phyloP scores from a whole-genome alignment of 2,797 vertebrate genomes.

The Mallotus villosus region DNA sequence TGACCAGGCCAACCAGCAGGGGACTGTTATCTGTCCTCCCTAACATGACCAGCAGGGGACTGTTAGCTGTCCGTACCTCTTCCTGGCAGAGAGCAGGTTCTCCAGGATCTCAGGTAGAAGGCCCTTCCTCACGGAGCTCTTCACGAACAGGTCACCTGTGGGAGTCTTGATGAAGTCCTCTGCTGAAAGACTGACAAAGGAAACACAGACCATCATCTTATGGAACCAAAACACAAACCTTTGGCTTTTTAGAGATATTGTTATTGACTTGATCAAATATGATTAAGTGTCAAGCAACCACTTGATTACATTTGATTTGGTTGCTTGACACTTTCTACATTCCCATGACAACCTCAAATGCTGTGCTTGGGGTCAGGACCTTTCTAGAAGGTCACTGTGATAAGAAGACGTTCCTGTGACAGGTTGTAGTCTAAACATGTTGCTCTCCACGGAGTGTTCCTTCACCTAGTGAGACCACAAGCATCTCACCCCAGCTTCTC shows the following conservation, averaged over 20 bases:
- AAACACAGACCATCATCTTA: background rate
- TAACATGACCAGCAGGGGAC: too few species aligned
- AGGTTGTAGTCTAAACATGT: too few species aligned
- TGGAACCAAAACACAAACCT: too few species aligned
- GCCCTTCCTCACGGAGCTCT: slow-evolving; percentile 84
- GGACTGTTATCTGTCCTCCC: too few species aligned
- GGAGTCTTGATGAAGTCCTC: slow-evolving; percentile 91
- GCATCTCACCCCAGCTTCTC: slow-evolving; percentile 75
- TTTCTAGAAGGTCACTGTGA: background rate
- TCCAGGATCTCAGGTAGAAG: slow-evolving; percentile 92
- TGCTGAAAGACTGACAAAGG: slow-evolving; percentile 70
- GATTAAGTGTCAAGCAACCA: too few species aligned
- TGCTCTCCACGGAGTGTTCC: background rate
- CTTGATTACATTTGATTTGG: too few species aligned
- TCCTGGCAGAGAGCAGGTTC: slow-evolving; percentile 87
- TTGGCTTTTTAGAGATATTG: too few species aligned
- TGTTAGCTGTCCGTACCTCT: slow-evolving; percentile 67
- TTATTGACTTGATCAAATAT: too few species aligned
- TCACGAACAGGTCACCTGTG: slow-evolving; percentile 87
- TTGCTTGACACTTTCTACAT: too few species aligned
- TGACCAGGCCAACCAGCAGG: too few species aligned
- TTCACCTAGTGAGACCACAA: background rate
- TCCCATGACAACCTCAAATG: too few species aligned
- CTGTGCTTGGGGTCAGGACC: background rate
- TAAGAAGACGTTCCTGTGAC: too few species aligned